A percentile compares a stretch with the other conserved stretches of the same genome.
phyloP scores from a whole-genome alignment of 1,140 invertebrate species.

The Dreissena polymorpha region DNA sequence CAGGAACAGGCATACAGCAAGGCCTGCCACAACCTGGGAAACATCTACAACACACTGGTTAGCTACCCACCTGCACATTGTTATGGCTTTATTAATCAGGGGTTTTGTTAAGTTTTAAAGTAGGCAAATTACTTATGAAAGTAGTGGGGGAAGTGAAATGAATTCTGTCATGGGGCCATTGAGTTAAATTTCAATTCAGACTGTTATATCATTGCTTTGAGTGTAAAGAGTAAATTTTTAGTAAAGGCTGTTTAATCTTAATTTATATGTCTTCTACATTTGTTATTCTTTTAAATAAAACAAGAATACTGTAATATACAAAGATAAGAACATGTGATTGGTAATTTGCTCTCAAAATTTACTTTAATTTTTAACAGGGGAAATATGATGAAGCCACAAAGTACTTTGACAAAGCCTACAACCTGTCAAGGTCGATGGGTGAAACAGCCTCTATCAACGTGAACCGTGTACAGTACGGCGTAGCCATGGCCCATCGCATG shows the following conservation, averaged over 20 bases:
- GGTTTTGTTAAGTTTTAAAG: too few species aligned
- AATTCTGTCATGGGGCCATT: too few species aligned
- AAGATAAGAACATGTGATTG: too few species aligned
- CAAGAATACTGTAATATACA: too few species aligned
- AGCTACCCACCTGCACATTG: conserved; percentile 31
- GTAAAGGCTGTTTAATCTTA: too few species aligned
- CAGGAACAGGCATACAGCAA: conserved; percentile 75
- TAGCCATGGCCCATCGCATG: conserved; percentile 78
- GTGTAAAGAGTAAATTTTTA: too few species aligned
- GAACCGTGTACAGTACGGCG: conserved; percentile 76
- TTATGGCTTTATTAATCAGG: neutral
- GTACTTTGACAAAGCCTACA: conserved; percentile 79
- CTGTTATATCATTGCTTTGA: too few species aligned
- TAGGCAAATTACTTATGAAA: too few species aligned
- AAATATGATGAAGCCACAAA: conserved; percentile 77
- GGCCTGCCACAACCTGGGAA: conserved; percentile 78
- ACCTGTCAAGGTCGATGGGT: conserved; percentile 74
- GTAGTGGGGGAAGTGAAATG: too few species aligned
- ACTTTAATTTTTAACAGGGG: conserved; percentile 64
- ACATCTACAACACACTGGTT: conserved; percentile 77
- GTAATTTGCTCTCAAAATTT: neutral
- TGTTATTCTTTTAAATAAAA: too few species aligned
- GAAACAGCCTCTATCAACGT: conserved; percentile 70
- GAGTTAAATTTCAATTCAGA: too few species aligned
- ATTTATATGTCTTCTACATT: too few species aligned